Evolutionary conservation across 2,888 invertebrate genomes (phyloP).

Genomic region (Thysanoteuthis rhombus): DNA sequence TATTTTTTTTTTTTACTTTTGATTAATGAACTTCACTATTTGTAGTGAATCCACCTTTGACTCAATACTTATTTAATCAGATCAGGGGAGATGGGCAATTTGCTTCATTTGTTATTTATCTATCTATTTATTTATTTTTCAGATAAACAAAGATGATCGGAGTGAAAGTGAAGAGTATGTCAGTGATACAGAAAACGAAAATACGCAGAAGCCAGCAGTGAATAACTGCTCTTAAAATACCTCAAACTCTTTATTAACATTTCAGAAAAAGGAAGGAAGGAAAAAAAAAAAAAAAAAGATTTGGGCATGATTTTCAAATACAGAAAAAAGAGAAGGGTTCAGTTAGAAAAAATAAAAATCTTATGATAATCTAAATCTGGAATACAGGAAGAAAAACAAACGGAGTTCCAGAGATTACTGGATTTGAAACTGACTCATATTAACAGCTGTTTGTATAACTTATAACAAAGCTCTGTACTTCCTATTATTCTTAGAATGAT

Average conservation of each 20-base stretch:
- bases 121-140: not conserved
- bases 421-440: not conserved
- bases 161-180: slow-evolving; percentile 19
- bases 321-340: not conserved
- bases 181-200: slow-evolving; percentile 19
- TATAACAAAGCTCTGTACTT: not conserved
- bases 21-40: no score
- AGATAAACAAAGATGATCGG: slow-evolving; percentile 25
- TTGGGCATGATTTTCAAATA: not conserved
- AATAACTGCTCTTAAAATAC: slow-evolving; percentile 21
- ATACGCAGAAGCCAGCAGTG: not conserved
- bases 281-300: not conserved
- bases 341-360: not conserved
- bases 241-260: not conserved
- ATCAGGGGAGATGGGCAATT: not conserved
- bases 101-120: not conserved
- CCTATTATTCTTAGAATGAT: no score
- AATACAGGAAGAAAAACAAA: not conserved
- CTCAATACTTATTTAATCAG: not conserved
- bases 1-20: no score
- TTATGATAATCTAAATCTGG: not conserved
- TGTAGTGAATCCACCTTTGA: not conserved
- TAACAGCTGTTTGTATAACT: not conserved
- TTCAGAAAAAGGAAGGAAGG: not conserved
- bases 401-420: not conserved